Evolutionary conservation across 1,140 invertebrate genomes (phyloP).

Genomic region (Sminthurinus signatus): DNA sequence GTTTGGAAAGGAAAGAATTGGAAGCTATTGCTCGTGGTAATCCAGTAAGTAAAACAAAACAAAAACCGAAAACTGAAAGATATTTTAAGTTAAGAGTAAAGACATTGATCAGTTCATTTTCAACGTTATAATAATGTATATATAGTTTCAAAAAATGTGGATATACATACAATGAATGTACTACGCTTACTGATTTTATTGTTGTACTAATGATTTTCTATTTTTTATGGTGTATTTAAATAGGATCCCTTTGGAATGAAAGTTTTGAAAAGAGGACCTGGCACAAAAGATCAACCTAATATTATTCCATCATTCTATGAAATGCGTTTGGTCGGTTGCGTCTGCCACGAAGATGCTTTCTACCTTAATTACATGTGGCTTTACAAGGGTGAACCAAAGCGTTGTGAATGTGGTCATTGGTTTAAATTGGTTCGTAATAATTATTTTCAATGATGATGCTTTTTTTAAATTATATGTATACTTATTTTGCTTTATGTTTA

Average conservation of each 20-base stretch:
- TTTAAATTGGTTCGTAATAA: conserved; percentile 91
- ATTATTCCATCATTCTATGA: conserved; percentile 82
- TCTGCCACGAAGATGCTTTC: conserved; percentile 89
- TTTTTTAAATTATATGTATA: too few relatives aligned
- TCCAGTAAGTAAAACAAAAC: conserved; percentile 55
- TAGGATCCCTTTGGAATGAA: conserved; percentile 83
- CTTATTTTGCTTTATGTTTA: too few relatives aligned
- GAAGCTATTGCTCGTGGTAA: conserved; percentile 76
- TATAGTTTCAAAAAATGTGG: not conserved
- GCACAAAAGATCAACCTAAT: conserved; percentile 80
- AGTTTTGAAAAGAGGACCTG: conserved; percentile 66
- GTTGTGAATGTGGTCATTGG: conserved; percentile 94
- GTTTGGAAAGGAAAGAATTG: conserved; percentile 82
- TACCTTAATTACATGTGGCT: conserved; percentile 91
- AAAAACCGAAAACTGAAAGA: too few relatives aligned
- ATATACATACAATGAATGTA: not conserved
- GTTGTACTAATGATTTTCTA: not conserved
- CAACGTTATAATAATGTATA: not conserved
- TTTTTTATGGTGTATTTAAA: conserved; percentile 41
- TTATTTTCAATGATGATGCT: too few relatives aligned
- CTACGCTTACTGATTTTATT: not conserved
- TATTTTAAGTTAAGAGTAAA: too few relatives aligned
- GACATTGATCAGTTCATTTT: not conserved
- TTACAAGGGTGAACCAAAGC: conserved; percentile 74
- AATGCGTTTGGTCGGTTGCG: conserved; percentile 84